These are phyloP conservation scores for Strix aluco DNA, from an alignment of 2,113 vertebrate genomes.

Conservation along the genomic window DNA sequence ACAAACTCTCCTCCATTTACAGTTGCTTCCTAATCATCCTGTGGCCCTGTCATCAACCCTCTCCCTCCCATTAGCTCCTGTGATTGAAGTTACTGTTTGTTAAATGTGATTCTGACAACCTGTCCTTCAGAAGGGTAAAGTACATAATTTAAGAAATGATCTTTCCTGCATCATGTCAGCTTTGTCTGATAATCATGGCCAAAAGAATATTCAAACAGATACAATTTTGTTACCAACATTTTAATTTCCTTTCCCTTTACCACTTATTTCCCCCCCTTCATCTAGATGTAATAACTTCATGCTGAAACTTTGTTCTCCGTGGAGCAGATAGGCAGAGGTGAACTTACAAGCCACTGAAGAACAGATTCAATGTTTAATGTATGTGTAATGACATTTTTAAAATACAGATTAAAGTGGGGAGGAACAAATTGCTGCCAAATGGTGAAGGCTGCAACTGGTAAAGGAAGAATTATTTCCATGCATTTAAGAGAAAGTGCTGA, in stretches of 20 bases:
- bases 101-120: background rate
- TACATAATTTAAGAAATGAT: background rate
- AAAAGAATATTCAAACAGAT: background rate
- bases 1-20: background rate
- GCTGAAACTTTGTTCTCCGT: background rate
- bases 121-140: background rate
- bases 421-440: slow-evolving; percentile 10
- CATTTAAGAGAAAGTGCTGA: slow-evolving; percentile 25
- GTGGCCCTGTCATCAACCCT: background rate
- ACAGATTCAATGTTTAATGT: background rate
- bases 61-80: background rate
- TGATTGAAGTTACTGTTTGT: background rate
- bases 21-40: background rate
- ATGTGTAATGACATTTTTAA: background rate
- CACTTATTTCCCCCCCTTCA: background rate
- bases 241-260: background rate
- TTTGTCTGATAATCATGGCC: background rate
- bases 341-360: background rate
- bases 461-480: slow-evolving; percentile 36
- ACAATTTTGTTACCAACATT: background rate
- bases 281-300: background rate
- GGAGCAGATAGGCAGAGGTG: background rate
- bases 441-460: background rate
- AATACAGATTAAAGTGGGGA: background rate
- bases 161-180: background rate